Evolutionary conservation across 2,888 invertebrate genomes (phyloP).

Genomic region (Drosophila parthenogenetica): DNA sequence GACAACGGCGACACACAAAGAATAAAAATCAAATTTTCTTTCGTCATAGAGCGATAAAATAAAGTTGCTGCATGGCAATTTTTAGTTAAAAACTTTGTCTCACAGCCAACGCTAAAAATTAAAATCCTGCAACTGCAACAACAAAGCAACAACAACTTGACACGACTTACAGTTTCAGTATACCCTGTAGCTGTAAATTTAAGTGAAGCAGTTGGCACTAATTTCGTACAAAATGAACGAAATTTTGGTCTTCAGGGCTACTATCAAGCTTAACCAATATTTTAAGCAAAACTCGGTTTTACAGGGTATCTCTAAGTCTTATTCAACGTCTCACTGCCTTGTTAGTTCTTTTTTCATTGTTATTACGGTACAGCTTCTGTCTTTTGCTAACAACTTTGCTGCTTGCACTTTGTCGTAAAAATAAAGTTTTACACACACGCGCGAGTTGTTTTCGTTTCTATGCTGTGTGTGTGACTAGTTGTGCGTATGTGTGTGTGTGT

Average conservation of each 20-base stretch:
- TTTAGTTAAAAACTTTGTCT: conserved; percentile 79
- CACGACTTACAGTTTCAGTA: conserved; percentile 28
- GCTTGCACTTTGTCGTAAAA: conserved; percentile 77
- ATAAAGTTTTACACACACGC: conserved; percentile 76
- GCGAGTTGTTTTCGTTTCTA: conserved; percentile 62
- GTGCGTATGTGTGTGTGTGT: conserved; percentile 17
- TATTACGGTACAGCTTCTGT: conserved; percentile 43
- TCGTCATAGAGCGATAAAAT: conserved; percentile 15
- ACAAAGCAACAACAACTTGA: conserved; percentile 45
- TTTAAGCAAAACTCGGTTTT: no score
- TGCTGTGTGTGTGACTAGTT: conserved; percentile 57
- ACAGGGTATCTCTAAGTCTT: conserved; percentile 20
- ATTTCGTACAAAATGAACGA: no score
- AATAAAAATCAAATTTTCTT: conserved; percentile 73
- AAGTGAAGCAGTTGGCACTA: no score
- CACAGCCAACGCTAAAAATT: conserved; percentile 63
- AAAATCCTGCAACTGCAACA: conserved; percentile 65
- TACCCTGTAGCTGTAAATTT: conserved; percentile 30
- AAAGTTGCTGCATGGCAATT: conserved; percentile 53
- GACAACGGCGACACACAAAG: conserved; percentile 29
- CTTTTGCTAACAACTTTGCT: conserved; percentile 72
- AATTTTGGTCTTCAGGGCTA: no score
- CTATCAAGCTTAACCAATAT: no score
- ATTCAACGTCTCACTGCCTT: not conserved
- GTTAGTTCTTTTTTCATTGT: conserved; percentile 23